Conservation (phyloP, 1,140 invertebrate species). For the Anastrepha ludens region DNA sequence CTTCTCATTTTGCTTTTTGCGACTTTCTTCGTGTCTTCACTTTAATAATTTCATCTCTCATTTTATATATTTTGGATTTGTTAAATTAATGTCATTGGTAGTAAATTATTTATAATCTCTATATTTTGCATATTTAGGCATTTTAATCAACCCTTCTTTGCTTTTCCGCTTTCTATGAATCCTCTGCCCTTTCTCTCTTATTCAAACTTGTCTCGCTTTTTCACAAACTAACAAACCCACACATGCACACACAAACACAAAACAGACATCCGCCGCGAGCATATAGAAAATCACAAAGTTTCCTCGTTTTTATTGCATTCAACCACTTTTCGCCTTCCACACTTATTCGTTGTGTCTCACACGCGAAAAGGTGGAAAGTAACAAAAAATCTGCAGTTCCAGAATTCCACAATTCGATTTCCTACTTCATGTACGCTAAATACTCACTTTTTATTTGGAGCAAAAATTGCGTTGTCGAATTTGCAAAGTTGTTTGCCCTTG, state of each 20-base stretch:
- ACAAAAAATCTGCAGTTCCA: background rate
- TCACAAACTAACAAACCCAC: background rate
- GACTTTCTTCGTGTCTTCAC: background rate
- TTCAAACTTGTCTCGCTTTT: background rate
- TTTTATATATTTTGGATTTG: too few relatives aligned
- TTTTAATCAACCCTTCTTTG: background rate
- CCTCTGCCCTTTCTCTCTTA: background rate
- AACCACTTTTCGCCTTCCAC: conserved; percentile 9
- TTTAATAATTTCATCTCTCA: background rate
- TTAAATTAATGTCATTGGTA: too few relatives aligned
- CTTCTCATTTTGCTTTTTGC: background rate
- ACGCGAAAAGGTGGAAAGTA: background rate
- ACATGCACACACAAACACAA: background rate
- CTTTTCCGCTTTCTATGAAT: background rate
- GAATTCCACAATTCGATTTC: background rate
- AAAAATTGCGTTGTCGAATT: conserved; percentile 5
- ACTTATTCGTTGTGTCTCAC: background rate
- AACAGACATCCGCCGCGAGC: background rate
- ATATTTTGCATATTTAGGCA: background rate
- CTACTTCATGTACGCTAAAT: background rate
- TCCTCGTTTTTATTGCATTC: background rate
- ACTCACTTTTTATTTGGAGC: conserved; percentile 11
- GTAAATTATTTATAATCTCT: too few relatives aligned
- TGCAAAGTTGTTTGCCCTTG: background rate
- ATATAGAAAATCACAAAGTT: conserved; percentile 31